Conservation (phyloP, 2,888 invertebrate genomes). For the Lochmaea capreae region DNA sequence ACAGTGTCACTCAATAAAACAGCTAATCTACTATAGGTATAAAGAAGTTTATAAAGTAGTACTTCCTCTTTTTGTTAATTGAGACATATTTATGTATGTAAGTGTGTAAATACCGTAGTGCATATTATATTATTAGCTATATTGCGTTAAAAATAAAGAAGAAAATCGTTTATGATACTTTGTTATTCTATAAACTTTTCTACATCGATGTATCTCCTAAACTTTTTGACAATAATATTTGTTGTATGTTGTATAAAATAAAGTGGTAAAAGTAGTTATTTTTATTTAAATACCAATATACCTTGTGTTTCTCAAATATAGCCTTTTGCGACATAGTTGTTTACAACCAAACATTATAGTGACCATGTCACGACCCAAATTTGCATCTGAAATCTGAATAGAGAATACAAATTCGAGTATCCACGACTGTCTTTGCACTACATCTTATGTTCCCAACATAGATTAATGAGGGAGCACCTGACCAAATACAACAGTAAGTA, state of each 20-base stretch:
- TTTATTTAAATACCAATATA: background rate
- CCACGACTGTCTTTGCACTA: too few species aligned
- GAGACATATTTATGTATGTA: background rate
- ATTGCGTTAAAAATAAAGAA: conserved; percentile 28
- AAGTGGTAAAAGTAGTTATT: conserved; percentile 38
- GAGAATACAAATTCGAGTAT: too few species aligned
- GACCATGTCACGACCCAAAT: too few species aligned
- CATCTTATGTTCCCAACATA: too few species aligned
- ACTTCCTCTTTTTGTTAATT: background rate
- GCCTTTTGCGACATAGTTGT: too few species aligned
- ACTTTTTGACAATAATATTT: conserved; percentile 61
- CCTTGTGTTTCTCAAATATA: background rate
- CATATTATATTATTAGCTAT: conserved; percentile 23
- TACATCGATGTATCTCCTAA: conserved; percentile 57
- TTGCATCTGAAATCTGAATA: too few species aligned
- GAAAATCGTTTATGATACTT: conserved; percentile 33
- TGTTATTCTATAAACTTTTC: conserved; percentile 50
- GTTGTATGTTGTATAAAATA: conserved; percentile 60
- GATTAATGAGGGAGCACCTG: too few species aligned
- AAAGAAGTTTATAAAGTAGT: conserved; percentile 5
- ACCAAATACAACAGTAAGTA: too few species aligned
- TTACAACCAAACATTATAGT: too few species aligned
- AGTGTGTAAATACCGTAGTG: conserved; percentile 21
- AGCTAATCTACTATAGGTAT: background rate
- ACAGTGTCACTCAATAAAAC: conserved; percentile 8